A percentile compares a stretch with the other conserved stretches of the same genome.
phyloP scores from a whole-genome alignment of 2,797 vertebrate species.

The Meriones psammophilus region DNA sequence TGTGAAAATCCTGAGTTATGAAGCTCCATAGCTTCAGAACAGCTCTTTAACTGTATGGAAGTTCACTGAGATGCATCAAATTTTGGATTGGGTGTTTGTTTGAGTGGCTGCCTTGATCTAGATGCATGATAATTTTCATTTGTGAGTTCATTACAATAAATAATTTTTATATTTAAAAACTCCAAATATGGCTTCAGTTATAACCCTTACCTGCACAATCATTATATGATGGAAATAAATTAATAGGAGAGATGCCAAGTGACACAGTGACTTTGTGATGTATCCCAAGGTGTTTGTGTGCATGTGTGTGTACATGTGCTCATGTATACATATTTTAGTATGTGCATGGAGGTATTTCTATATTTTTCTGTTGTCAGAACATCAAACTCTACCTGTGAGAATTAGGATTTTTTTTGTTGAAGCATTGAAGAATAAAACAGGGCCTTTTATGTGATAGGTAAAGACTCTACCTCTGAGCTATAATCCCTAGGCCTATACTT shows the following conservation, averaged over 20 bases:
- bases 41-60: not conserved
- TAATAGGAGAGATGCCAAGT: not conserved
- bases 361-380: not conserved
- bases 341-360: not conserved
- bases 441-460: not conserved
- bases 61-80: not conserved
- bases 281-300: not conserved
- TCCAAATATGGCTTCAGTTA: not conserved
- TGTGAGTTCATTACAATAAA: not conserved
- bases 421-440: not conserved
- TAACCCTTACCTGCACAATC: not conserved
- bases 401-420: not conserved
- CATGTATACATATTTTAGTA: not conserved
- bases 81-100: not conserved
- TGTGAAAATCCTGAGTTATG: not conserved
- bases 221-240: not conserved
- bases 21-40: not conserved
- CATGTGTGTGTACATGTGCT: not conserved
- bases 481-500: not conserved
- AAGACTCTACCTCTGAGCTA: not conserved
- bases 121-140: not conserved
- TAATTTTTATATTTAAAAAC: not conserved
- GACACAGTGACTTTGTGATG: not conserved
- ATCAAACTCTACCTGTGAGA: not conserved
- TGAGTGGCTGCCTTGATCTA: not conserved